phyloP scores from a whole-genome alignment of 2,113 vertebrate species.

The Amazona vittata region DNA sequence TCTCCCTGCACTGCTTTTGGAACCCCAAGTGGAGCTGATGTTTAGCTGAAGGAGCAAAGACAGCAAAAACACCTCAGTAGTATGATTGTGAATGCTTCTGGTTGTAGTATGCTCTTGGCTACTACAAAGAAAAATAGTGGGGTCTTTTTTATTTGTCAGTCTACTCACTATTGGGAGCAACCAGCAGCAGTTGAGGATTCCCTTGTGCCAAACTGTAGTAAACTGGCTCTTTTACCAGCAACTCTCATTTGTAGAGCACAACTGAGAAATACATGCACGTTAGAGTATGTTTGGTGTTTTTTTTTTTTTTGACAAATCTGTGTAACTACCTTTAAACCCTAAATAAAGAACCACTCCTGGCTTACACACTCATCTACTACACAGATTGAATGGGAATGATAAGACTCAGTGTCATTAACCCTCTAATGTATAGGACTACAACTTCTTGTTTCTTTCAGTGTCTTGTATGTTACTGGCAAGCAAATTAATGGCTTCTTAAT shows the following conservation, averaged over 20 bases:
- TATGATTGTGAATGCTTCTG: background rate
- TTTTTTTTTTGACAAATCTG: background rate
- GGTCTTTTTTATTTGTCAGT: background rate
- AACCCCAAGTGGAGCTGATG: background rate
- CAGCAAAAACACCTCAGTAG: background rate
- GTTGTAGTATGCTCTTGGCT: background rate
- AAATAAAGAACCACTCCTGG: background rate
- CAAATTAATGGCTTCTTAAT: constrained; percentile 54
- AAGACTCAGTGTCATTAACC: background rate
- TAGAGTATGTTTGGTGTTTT: background rate
- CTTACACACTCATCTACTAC: background rate
- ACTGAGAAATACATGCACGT: background rate
- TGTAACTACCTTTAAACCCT: background rate
- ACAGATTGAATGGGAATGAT: background rate
- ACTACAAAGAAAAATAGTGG: background rate
- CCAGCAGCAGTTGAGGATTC: background rate
- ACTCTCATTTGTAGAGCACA: background rate
- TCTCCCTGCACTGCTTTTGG: background rate
- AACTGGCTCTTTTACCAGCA: background rate
- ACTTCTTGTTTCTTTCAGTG: background rate
- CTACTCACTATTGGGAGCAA: background rate
- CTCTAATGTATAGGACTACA: background rate
- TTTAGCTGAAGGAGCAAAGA: background rate
- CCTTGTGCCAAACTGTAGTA: background rate
- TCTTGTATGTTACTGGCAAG: background rate